Evolutionary conservation across 2,797 vertebrate species (phyloP), one percentile per base, ranked within the genome.

Genomic region (Anguilla obscura): DNA sequence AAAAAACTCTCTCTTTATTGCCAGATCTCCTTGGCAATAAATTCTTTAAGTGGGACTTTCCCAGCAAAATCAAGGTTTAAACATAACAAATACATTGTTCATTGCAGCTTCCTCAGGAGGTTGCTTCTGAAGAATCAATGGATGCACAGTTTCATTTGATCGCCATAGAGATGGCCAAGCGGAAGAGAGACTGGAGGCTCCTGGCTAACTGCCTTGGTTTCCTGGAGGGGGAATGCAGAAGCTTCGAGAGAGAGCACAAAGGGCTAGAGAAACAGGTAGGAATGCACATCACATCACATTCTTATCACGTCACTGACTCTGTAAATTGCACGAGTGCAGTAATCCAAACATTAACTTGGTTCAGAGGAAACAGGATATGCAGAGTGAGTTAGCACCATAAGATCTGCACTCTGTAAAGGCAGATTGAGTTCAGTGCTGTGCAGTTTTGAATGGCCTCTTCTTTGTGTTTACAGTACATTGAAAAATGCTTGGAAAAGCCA

Each of bases 121-220:
- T 83, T 58, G 80, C 87, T 8, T 48, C 50, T 3, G 74, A 84
- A 56, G 85, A 86, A 54, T 45, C 88, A 5, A 85, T 76, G 5
- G 89, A 90, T 82, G 71, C 88, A 14, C 89, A 91, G 40, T 89
- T 91, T 86, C 86, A 87, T n/a, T 63, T 87, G 33, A 88, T 89
- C 85, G 89, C 91, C 16, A 88, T 56, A 16, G 84, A 87, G 63
- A 89, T 91, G 80, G 85, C 50, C 52, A 86, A 74, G 82, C 85
- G 40, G 54, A 91, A 76, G 40, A 90, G 90, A 63, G 91, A 90
- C 66, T 91, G 91, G 91, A 90, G 74, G 87, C 88, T 91, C 4
- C 86, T 90, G 12, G 90, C 90, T 33, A 91, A 91, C 40, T 56
- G 87, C 21, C 87, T 91, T 58, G 91, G 91, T 4, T 91, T 91